Evolutionary conservation across 2,888 invertebrate genomes (phyloP), one percentile per base, ranked within the genome.

Genomic region (Ectemnius cavifrons): DNA sequence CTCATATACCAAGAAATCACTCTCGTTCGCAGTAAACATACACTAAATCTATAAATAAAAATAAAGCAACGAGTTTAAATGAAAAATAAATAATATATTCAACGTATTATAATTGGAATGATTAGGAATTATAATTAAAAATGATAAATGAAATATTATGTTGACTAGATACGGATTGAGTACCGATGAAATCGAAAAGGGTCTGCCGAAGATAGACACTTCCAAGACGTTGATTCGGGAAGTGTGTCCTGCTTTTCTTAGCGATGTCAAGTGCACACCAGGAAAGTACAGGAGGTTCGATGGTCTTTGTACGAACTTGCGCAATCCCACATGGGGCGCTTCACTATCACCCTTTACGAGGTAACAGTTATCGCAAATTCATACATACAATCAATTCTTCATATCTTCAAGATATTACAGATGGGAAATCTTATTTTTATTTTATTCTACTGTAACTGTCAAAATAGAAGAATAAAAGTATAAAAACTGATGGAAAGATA

Each of bases 261-360:
- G 96, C 0, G 96, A 96, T 85, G 97, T 97, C 27, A 96, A 97
- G 90, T 97, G 97, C 85, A 94, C 96, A 59, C 94, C 97, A 0
- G 97, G 97, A 63, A 97, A 97, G 89, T 97, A 97, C 91, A 93
- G 97, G 16, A 93, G 97, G 27, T 94, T 94, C 84, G 97, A 97
- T 89, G 97, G 97, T 0, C 94, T 97, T 5, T 97, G 97, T 91
- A 97, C 97, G 83, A 97, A 97, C 89, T 92, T 97, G 85, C 94
- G 95, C 76, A 95, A 97, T 91, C 97, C 97, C 0, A 96, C 96
- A 0, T 97, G 97, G 97, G 97, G 97, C 0, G 95, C 97, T 14
- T 94, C 95, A 2, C 95, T 95, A 90, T 94, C 97, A 13, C 96
- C 97, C 0, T 97, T 97, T 92, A 95, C 96, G 84, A 95, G 97